Evolutionary conservation across 2,888 invertebrate species (phyloP).

Genomic region (Dysmachus trigonus): DNA sequence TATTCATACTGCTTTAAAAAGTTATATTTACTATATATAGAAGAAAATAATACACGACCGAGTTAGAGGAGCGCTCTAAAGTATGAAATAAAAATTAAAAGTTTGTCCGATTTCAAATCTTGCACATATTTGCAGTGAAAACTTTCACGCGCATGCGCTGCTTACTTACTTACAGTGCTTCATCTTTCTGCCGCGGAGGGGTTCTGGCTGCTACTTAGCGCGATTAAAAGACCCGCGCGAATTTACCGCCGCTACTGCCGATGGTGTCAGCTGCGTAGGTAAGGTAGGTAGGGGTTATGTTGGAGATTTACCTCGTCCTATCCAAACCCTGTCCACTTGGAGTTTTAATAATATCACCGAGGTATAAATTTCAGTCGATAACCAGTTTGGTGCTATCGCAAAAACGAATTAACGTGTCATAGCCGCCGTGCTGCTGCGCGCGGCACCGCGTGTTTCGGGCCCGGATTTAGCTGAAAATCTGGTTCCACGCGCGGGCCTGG

Average conservation of each 20-base stretch:
- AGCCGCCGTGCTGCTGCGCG: background rate
- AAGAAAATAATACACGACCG: background rate
- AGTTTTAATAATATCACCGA: background rate
- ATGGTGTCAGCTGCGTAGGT: background rate
- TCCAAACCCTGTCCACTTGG: background rate
- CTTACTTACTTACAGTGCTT: constrained; percentile 13
- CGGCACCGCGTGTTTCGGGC: background rate
- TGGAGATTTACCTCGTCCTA: background rate
- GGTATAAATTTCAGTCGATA: background rate
- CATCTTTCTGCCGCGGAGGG: background rate
- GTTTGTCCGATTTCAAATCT: constrained; percentile 2
- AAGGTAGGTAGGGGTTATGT: background rate
- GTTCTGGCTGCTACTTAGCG: background rate
- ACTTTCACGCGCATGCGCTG: constrained; percentile 46
- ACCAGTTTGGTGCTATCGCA: constrained; percentile 18
- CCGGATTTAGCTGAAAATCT: background rate
- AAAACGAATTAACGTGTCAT: constrained; percentile 8
- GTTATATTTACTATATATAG: no score
- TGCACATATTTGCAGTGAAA: constrained; percentile 47
- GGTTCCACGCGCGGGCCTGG: background rate
- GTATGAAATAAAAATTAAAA: background rate
- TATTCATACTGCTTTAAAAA: background rate
- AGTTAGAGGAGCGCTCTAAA: background rate
- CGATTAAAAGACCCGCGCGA: background rate
- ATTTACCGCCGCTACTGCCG: background rate